A percentile compares a stretch with the other conserved stretches of the same genome.
phyloP scores from a whole-genome alignment of 2,113 vertebrate species.

The Forbesichthys papilliferus region DNA sequence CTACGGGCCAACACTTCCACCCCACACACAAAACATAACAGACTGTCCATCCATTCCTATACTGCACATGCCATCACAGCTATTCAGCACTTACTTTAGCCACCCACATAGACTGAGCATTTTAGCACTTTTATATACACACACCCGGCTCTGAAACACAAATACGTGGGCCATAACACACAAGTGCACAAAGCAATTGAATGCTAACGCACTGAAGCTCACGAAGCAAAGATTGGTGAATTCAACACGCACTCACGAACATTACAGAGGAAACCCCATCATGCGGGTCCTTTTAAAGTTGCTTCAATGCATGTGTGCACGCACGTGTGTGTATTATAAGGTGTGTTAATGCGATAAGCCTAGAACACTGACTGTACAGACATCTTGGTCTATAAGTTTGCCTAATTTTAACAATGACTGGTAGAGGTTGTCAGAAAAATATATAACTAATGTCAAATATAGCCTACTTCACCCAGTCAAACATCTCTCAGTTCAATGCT shows the following conservation, averaged over 20 bases:
- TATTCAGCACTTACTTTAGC: constrained; percentile 39
- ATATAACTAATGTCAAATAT: constrained; percentile 19
- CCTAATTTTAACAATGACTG: constrained; percentile 14
- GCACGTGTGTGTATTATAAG: not conserved
- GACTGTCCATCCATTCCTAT: constrained; percentile 41
- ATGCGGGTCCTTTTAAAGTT: constrained; percentile 2
- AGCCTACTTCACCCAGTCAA: constrained; percentile 49
- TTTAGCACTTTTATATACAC: constrained; percentile 7
- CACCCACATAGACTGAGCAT: constrained; percentile 31
- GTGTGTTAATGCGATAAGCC: not conserved
- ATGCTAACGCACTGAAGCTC: not conserved
- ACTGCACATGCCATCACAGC: constrained; percentile 23
- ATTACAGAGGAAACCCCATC: constrained; percentile 29
- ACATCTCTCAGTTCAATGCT: constrained; percentile 43
- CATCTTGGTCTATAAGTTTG: constrained; percentile 4
- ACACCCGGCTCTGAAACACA: not conserved
- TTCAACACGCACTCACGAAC: constrained; percentile 13
- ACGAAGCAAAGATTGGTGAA: constrained; percentile 9
- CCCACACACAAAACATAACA: constrained; percentile 9
- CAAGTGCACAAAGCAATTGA: constrained; percentile 8
- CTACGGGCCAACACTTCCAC: constrained; percentile 51
- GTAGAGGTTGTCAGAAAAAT: not conserved
- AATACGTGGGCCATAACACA: not conserved
- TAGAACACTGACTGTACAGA: not conserved
- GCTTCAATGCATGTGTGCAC: constrained; percentile 16